Evolutionary conservation across 2,888 invertebrate genomes (phyloP), one percentile per base, ranked within the genome.

Genomic region (Polydrusus cervinus): DNA sequence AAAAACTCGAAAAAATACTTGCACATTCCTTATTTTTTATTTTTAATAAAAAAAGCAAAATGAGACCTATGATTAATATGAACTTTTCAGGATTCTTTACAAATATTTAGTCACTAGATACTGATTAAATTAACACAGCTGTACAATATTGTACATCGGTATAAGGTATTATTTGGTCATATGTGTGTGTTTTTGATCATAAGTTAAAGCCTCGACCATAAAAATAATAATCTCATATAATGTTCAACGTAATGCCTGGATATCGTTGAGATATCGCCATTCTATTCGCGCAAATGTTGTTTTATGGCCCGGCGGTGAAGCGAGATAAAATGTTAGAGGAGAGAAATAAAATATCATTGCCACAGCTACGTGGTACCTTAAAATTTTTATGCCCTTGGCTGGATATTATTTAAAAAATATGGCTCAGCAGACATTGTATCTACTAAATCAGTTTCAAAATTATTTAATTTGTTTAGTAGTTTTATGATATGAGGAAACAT

Each of bases 151-250:
- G n/a, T n/a, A n/a, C n/a, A n/a, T n/a, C n/a, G n/a, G n/a, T n/a
- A n/a, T n/a, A n/a, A 25, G 5, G 25, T 25, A 25, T 25, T 25
- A 5, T 1, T 25, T 5, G 25, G 45, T 45, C 9, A 34, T 16
- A 53, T 53, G n/a, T 53, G 25, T 25, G 25, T 30, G 30, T 49
- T 49, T 49, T 16, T 25, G 70, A 61, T 61, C 61, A 38, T 70
- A 70, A 49, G 43, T 69, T 34, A 16, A 55, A 43, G 57, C 47
- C 38, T 55, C 43, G 25, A 57, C 49, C 30, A 61, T 70, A 70
- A 70, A 70, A 61, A 61, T 51, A 70, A 70, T 70, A 70, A 70
- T 70, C 70, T 38, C 14, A 20, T 51, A 51, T 57, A 69, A 57
- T 47, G 47, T 69, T 43, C 43, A 60, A 69, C 60, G 68, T 69